Evolutionary conservation across 2,888 invertebrate genomes (phyloP).

Genomic region (Plutella xylostella): DNA sequence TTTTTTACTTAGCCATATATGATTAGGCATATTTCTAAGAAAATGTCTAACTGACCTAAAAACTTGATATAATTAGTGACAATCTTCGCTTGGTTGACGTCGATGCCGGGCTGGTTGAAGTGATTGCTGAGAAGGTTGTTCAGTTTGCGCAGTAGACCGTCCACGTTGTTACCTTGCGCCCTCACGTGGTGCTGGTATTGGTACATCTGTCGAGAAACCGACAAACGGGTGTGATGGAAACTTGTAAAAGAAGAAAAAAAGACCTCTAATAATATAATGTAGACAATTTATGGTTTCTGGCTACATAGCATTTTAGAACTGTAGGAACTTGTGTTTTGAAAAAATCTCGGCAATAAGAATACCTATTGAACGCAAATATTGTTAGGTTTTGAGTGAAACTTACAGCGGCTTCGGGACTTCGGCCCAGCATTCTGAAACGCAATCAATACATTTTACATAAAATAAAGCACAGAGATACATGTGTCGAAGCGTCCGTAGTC

Average conservation of each 20-base stretch:
- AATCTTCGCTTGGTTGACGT: constrained; percentile 46
- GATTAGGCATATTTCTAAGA: too few relatives aligned
- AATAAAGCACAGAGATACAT: too few relatives aligned
- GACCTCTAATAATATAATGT: too few relatives aligned
- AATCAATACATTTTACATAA: constrained; percentile 2
- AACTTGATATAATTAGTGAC: constrained; percentile 60
- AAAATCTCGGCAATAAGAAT: too few relatives aligned
- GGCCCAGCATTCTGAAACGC: constrained; percentile 73
- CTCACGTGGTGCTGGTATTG: constrained; percentile 51
- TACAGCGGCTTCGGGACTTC: constrained; percentile 75
- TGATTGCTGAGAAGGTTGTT: constrained; percentile 58
- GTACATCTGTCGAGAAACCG: constrained; percentile 33
- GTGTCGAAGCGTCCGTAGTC: too few relatives aligned
- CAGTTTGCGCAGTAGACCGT: constrained; percentile 49
- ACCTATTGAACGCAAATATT: too few relatives aligned
- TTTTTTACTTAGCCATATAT: too few relatives aligned
- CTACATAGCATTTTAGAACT: too few relatives aligned
- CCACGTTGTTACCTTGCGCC: constrained; percentile 40
- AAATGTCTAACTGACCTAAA: constrained; percentile 39
- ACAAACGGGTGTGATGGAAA: too few relatives aligned
- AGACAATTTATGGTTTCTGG: too few relatives aligned
- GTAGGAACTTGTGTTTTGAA: too few relatives aligned
- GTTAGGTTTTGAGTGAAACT: constrained; percentile 31
- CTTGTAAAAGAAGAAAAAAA: not conserved
- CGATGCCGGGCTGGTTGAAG: constrained; percentile 55